Evolutionary conservation across 2,113 vertebrate species (phyloP), one percentile per base, ranked within the genome.

Genomic region (Pygoscelis antarcticus): DNA sequence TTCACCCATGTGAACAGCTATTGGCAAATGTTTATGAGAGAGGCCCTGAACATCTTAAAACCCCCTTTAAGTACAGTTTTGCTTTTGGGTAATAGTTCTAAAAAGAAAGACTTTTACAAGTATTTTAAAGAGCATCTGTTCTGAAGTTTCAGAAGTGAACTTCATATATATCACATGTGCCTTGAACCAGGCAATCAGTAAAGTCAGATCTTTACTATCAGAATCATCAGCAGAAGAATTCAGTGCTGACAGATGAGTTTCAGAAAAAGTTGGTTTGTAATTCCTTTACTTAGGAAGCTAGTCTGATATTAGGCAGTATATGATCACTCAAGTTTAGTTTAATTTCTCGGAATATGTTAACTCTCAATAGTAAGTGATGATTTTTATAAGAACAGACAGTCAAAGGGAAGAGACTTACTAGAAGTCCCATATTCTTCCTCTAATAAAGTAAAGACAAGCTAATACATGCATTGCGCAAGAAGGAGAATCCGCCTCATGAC

Each of bases 41-140:
- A 65, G 44, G 30, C 58, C 68, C 66, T 38, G 29, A 80, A 68
- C 68, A 87, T 34, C 84, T 81, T 51, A 42, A 74, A 90, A 66
- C 3, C 13, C 42, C 25, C 71, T 81, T 85, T 61, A 84, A 83
- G 29, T 72, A 85, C 87, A 69, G 62, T 38, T 94, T 94, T 89
- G 20, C 69, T 84, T 93, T 40, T 46, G 69, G 75, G 29, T 75
- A 87, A 90, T 76, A 46, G 77, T 58, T 89, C 42, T 65, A 84
- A 89, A 76, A 74, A 68, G 60, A 60, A 71, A 76, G 77, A 61
- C 69, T 82, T 90, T 54, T 57, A 83, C 10, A 82, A 93, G 60
- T 74, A 47, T 44, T 92, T 92, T 75, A 83, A 94, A 90, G 65
- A 92, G 69, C 71, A 92, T 95, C 83, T 95, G 95, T 87, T 96